Conservation (phyloP, 2,888 invertebrate species). For the Sepiola atlantica region DNA sequence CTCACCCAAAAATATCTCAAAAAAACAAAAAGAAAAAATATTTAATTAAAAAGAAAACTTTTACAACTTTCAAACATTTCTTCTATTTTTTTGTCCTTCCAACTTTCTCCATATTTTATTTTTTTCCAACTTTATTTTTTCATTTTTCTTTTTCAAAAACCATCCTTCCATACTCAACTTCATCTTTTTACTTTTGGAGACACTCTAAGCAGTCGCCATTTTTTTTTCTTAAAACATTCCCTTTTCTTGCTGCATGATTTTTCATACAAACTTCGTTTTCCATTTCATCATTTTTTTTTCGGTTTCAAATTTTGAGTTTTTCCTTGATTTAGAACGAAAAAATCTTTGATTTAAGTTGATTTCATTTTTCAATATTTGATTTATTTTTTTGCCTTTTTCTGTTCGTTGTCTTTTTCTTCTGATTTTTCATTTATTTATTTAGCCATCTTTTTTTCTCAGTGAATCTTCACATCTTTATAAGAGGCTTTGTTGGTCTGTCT, state of each 20-base stretch:
- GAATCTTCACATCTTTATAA: too few relatives aligned
- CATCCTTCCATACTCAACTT: neutral
- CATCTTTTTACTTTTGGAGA: neutral
- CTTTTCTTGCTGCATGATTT: neutral
- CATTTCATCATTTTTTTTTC: neutral
- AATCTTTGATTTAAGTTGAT: neutral
- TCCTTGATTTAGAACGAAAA: neutral
- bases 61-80: slow-evolving; percentile 32
- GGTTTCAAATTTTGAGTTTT: neutral
- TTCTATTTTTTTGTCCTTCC: neutral
- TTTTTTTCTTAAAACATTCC: neutral
- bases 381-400: too few relatives aligned
- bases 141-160: neutral
- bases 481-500: too few relatives aligned
- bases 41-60: neutral
- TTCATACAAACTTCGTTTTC: neutral
- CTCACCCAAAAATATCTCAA: neutral
- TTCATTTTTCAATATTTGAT: too few relatives aligned
- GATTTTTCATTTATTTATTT: too few relatives aligned
- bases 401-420: neutral
- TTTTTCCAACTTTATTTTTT: neutral
- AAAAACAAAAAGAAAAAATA: neutral
- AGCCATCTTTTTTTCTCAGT: too few relatives aligned
- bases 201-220: neutral
- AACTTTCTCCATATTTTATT: neutral